Base-by-base conservation (phyloP, 2,888 invertebrate genomes). In the Muschampia plurimacula region DNA sequence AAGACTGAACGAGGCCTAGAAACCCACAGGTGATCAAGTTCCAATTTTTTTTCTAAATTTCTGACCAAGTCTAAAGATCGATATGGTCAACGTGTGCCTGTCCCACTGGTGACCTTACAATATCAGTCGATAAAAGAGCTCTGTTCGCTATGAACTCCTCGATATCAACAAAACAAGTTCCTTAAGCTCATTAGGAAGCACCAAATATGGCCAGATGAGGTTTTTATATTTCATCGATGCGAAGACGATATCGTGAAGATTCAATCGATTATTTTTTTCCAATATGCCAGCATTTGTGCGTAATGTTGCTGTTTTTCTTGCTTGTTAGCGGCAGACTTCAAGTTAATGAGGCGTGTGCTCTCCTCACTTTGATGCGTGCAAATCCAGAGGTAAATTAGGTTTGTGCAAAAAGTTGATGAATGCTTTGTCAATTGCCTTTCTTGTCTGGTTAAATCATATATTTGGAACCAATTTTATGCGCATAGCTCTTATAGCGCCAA, bases 171-270 rank as follows among this genome's bases (percentile, higher is more conserved):
- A 41, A 59, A 71, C 73, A 64, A 68, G 74, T 69, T 73, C 86
- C 84, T 85, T 86, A 83, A 81, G 83, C 87, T 90, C 89, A 89
- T 90, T 90, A 90, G 84, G 78, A 72, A 76, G 73, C 74, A 74
- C 90, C 90, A 83, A 88, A 90, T 89, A 90, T 80, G 90, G 90
- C 39, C 75, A 74, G 74, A 68, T 74, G 76, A 68, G 74, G 80
- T 88, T 88, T 85, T 88, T 86, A 81, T 82, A 77, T 67, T 74
- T 68, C 72, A 74, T 65, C 76, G 69, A 72, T 36, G 68, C 74
- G 75, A 75, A 67, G 76, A 74, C 80, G 80, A 82, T 81, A 79
- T 77, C 74, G 70, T 77, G 79, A 76, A 81, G 81, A 78, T 80
- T 75, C 78, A 79, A 80, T 78, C 75, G 75, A 60, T 73, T 75